Base-by-base conservation (phyloP, 2,113 vertebrate species). In the Mastomys natalensis region DNA sequence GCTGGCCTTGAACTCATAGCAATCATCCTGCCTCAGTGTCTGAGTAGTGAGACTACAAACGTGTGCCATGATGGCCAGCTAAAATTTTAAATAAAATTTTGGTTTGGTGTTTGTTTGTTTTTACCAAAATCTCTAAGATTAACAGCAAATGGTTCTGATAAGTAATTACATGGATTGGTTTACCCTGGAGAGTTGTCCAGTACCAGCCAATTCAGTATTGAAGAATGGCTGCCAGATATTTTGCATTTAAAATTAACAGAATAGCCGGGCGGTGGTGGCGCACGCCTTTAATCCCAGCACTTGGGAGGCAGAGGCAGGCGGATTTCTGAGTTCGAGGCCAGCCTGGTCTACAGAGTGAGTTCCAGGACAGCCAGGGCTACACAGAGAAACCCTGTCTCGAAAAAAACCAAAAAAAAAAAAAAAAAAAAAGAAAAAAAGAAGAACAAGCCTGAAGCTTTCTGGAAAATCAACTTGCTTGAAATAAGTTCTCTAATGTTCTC, bases 71-170 rank as follows among this genome's bases (percentile, higher is more conserved):
- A 26, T n/a, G 34, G 7, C 66, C 64, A 29, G 37, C 51, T 72
- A 58, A 58, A 89, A 55, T 31, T 74, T 92, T 73, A 89, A 91
- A 48, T 91, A 72, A 88, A 85, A 15, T n/a, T 26, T 53, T 70
- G 64, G 64, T 68, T 68, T 68, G 64, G n/a, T 37, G 34, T 62
- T 31, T 76, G 80, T 9, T 68, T 68, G 66, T 58, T 34, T 60
- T 90, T 96, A 53, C 81, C 88, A 93, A 93, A 94, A 96, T 97
- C 64, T 91, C 58, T 62, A 91, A 60, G 37, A 91, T 86, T 90
- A 34, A 9, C 58, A 94, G 15, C 72, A 89, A 90, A 93, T 62
- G n/a, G n/a, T 51, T 48, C 66, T 16, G 48, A 34, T 55, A 40
- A 94, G 22, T 92, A 90, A 81, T 66, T 82, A 78, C 91, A 78